These are phyloP conservation scores for Darevskia mixta DNA, from an alignment of 2,797 vertebrate genomes.

Conservation along the genomic window DNA sequence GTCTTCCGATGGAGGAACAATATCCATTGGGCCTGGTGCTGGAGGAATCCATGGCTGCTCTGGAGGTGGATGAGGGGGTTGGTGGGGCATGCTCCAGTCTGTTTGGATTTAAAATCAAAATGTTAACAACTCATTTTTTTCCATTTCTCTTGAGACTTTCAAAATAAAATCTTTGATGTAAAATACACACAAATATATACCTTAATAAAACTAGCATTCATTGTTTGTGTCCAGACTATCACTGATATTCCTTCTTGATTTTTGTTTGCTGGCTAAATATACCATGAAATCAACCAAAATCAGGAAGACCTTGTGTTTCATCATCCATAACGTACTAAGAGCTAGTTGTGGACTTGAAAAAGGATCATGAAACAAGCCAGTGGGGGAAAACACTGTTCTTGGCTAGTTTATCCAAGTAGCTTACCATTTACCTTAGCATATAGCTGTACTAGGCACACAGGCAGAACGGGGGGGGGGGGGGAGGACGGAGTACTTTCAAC, in stretches of 20 bases:
- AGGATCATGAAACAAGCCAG: background rate
- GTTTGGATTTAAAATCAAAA: slow-evolving; percentile 78
- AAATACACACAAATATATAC: background rate
- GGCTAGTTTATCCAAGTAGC: background rate
- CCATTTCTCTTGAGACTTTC: background rate
- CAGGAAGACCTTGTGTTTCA: background rate
- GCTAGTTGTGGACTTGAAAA: background rate
- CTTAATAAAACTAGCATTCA: background rate
- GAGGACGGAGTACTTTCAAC: background rate
- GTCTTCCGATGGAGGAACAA: slow-evolving; percentile 95
- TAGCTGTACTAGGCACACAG: background rate
- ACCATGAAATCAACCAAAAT: background rate
- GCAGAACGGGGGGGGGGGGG: background rate
- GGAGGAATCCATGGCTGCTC: slow-evolving; percentile 97
- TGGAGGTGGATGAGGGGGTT: slow-evolving; percentile 91
- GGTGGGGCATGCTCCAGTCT: slow-evolving; percentile 98
- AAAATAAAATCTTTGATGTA: background rate
- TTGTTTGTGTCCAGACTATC: background rate
- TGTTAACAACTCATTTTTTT: slow-evolving; percentile 66
- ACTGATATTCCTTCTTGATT: background rate
- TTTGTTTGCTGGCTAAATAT: background rate
- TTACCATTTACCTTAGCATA: background rate
- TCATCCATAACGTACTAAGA: background rate
- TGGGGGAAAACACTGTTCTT: background rate
- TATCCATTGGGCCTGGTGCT: slow-evolving; percentile 93